phyloP scores from a whole-genome alignment of 2,888 invertebrate genomes.

The Ochropleura plecta region DNA sequence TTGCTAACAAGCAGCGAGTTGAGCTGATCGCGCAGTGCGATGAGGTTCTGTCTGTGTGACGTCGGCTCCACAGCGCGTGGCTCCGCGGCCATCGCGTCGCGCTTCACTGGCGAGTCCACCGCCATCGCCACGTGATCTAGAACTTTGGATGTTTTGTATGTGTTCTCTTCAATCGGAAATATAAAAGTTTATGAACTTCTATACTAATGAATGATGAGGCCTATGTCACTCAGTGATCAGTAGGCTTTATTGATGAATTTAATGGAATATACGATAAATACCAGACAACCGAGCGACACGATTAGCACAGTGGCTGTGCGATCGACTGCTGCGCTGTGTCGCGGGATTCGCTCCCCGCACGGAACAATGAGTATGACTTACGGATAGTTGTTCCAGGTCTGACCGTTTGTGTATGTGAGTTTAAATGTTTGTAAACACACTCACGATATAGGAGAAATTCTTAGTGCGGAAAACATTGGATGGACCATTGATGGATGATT shows the following conservation, averaged over 20 bases:
- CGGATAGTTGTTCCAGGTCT: no score
- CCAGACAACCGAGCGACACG: no score
- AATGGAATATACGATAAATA: neutral
- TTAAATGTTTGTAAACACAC: no score
- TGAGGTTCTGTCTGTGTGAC: constrained; percentile 84
- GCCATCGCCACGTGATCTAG: constrained; percentile 78
- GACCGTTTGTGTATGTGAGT: no score
- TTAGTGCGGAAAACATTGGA: neutral
- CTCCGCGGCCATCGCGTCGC: constrained; percentile 72
- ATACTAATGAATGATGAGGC: constrained; percentile 9
- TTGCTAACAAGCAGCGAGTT: constrained; percentile 78
- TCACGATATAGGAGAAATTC: no score
- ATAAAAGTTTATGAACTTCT: constrained; percentile 9
- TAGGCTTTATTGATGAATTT: neutral
- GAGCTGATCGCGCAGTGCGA: constrained; percentile 85
- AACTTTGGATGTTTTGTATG: constrained; percentile 30
- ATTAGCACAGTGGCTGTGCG: no score
- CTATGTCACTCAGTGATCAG: neutral
- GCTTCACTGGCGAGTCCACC: constrained; percentile 84
- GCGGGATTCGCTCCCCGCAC: no score
- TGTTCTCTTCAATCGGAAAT: constrained; percentile 16
- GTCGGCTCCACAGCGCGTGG: constrained; percentile 82
- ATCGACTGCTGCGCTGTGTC: no score
- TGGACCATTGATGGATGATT: neutral
- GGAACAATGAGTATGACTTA: no score